Percentiles rank a stretch among this genome's conserved stretches.
Conservation (phyloP, 2,113 vertebrate genomes). For the Lepus europaeus region DNA sequence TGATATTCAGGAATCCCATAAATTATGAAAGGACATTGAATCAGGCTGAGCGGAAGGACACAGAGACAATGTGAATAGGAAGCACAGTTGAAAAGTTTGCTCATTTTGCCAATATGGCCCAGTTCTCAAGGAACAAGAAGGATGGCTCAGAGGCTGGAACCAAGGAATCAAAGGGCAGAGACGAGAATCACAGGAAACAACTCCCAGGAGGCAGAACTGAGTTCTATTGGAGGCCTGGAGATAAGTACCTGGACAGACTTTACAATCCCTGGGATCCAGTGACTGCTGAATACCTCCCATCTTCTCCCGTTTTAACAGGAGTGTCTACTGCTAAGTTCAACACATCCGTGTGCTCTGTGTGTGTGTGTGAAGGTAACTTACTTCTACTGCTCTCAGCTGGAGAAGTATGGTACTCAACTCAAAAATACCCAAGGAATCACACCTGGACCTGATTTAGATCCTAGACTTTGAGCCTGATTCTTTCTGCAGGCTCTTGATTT, state of each 20-base stretch:
- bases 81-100: neutral
- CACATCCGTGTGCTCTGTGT: neutral
- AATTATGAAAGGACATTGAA: neutral
- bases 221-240: neutral
- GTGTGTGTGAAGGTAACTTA: neutral
- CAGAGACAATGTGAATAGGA: neutral
- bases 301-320: neutral
- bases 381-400: neutral
- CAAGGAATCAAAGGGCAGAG: neutral
- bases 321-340: neutral
- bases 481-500: slow-evolving; percentile 48
- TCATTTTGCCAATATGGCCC: neutral
- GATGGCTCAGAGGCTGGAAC: neutral
- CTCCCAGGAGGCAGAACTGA: neutral
- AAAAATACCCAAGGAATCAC: neutral
- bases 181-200: neutral
- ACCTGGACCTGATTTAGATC: neutral
- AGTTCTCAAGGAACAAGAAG: neutral
- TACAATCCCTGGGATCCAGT: neutral
- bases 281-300: neutral
- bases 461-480: neutral
- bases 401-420: neutral
- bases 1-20: neutral
- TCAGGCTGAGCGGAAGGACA: neutral
- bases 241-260: neutral